Conservation (phyloP, 1,140 invertebrate genomes). For the Megalopta genalis region DNA sequence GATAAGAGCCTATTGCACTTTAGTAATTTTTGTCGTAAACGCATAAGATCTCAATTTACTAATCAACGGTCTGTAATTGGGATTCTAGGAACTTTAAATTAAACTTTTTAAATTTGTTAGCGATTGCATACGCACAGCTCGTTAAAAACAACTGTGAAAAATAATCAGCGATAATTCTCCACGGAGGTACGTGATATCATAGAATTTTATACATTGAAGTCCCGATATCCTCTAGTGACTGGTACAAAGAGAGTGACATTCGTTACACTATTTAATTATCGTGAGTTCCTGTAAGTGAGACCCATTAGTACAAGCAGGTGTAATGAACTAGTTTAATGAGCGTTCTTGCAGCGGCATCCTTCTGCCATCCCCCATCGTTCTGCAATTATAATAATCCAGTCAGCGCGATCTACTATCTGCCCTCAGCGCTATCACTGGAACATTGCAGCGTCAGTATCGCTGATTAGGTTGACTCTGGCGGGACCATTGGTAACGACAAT, state of each 20-base stretch:
- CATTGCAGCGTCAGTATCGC: slow-evolving; percentile 42
- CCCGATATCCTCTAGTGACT: not conserved
- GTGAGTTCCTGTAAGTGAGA: slow-evolving; percentile 40
- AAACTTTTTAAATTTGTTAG: too few relatives aligned
- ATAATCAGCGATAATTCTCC: not conserved
- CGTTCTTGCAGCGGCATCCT: slow-evolving; percentile 17
- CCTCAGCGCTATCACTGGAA: slow-evolving; percentile 38
- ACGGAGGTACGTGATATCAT: not conserved
- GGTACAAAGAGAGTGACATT: slow-evolving; percentile 42
- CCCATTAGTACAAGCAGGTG: slow-evolving; percentile 52
- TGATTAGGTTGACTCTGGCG: slow-evolving; percentile 14
- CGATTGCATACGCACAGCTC: too few relatives aligned
- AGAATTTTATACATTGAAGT: not conserved
- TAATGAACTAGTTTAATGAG: slow-evolving; percentile 64
- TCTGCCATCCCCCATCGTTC: slow-evolving; percentile 11
- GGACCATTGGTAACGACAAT: slow-evolving; percentile 8
- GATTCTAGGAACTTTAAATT: too few relatives aligned
- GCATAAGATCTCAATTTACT: too few relatives aligned
- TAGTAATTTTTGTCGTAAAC: too few relatives aligned
- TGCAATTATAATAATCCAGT: slow-evolving; percentile 58
- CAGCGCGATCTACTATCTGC: slow-evolving; percentile 46
- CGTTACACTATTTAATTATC: slow-evolving; percentile 51
- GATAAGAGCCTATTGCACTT: too few relatives aligned
- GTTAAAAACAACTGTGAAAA: too few relatives aligned
- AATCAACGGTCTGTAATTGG: too few relatives aligned